These are phyloP conservation scores for Sandelia bainsii DNA, from an alignment of 2,797 vertebrate species.

Conservation along the genomic window DNA sequence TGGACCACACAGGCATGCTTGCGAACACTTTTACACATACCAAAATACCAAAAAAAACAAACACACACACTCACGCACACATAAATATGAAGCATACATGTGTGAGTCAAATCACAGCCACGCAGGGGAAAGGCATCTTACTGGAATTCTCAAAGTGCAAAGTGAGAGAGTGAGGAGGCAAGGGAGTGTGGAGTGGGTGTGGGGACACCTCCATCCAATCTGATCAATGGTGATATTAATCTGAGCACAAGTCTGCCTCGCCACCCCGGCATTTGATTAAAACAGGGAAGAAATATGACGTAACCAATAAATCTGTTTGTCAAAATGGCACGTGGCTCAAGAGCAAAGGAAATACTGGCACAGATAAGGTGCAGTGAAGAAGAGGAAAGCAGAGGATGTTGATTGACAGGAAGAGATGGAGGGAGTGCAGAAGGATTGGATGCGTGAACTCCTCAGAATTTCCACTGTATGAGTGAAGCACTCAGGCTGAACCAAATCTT, in stretches of 20 bases:
- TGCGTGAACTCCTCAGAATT: slow-evolving; percentile 79
- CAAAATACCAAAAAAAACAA: slow-evolving; percentile 19
- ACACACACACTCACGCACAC: slow-evolving; percentile 17
- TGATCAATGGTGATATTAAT: slow-evolving; percentile 91
- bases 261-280: slow-evolving; percentile 85
- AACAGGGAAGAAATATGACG: slow-evolving; percentile 88
- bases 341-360: slow-evolving; percentile 67
- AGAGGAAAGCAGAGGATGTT: slow-evolving; percentile 25
- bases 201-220: slow-evolving; percentile 84
- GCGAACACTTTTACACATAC: slow-evolving; percentile 12
- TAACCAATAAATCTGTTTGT: slow-evolving; percentile 87
- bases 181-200: slow-evolving; percentile 38
- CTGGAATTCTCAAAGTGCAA: slow-evolving; percentile 60
- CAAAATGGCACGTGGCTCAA: slow-evolving; percentile 76
- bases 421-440: slow-evolving; percentile 22
- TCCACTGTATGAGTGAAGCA: slow-evolving; percentile 71
- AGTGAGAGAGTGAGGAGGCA: slow-evolving; percentile 39
- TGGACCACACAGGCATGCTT: slow-evolving; percentile 15
- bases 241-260: slow-evolving; percentile 83
- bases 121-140: slow-evolving; percentile 52
- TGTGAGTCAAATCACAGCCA: slow-evolving; percentile 46
- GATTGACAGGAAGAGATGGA: slow-evolving; percentile 49
- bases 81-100: slow-evolving; percentile 19
- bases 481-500: slow-evolving; percentile 77
- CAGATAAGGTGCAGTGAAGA: slow-evolving; percentile 46